Evolutionary conservation across 2,797 vertebrate species (phyloP).

Genomic region (Chaunax sp.): DNA sequence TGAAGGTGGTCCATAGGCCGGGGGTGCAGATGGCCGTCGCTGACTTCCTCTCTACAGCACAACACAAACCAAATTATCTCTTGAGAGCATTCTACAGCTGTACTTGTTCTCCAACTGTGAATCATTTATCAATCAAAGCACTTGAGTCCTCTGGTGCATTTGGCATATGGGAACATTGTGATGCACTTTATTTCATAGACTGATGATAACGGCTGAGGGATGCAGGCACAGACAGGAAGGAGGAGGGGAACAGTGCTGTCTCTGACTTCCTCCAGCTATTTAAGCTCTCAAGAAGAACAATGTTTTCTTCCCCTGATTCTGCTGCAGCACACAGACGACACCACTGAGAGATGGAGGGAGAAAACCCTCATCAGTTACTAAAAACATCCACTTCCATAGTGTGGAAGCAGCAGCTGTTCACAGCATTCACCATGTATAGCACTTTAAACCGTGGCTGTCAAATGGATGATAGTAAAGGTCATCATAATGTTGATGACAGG

Average conservation of each 20-base stretch:
- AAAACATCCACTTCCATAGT: conserved; percentile 8
- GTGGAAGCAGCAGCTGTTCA: not conserved
- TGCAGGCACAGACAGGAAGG: conserved; percentile 32
- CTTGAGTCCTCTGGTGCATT: conserved; percentile 36
- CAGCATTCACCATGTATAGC: no score
- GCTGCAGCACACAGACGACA: conserved; percentile 10
- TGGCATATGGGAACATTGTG: conserved; percentile 42
- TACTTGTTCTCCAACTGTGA: conserved; percentile 30
- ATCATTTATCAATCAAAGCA: conserved; percentile 47
- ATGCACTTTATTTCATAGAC: conserved; percentile 40
- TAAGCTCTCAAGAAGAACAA: conserved; percentile 30
- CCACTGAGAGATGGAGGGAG: conserved; percentile 13
- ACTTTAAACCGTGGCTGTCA: not conserved
- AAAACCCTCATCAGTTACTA: not conserved
- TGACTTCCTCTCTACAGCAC: no score
- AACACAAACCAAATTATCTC: conserved; percentile 22
- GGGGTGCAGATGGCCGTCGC: no score
- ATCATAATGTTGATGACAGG: not conserved
- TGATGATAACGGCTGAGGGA: conserved; percentile 40
- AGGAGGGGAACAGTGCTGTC: conserved; percentile 12
- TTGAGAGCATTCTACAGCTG: conserved; percentile 25
- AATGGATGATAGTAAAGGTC: conserved; percentile 10
- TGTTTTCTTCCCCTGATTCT: conserved; percentile 46
- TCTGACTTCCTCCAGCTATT: conserved; percentile 35
- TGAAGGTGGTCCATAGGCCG: no score